A percentile compares a stretch with the other conserved stretches of the same genome.
phyloP scores from a whole-genome alignment of 2,888 invertebrate genomes.

The Andrena dorsata region DNA sequence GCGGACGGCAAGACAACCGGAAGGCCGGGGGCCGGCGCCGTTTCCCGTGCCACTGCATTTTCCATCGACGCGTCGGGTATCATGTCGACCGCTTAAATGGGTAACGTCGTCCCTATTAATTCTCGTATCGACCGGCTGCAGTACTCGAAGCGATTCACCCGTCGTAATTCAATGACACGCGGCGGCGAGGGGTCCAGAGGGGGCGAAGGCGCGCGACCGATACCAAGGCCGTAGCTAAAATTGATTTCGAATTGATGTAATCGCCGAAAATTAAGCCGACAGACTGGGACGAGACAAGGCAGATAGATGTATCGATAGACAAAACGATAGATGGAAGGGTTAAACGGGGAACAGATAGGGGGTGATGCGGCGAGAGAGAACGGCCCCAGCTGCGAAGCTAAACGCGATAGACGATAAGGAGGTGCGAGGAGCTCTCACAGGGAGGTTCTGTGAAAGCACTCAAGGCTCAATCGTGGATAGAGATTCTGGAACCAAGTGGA shows the following conservation, averaged over 20 bases:
- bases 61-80: constrained; percentile 65
- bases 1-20: constrained; percentile 16
- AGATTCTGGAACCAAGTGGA: constrained; percentile 35
- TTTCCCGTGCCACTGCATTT: constrained; percentile 44
- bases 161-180: constrained; percentile 74
- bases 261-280: constrained; percentile 68
- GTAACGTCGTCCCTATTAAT: constrained; percentile 72
- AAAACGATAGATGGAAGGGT: constrained; percentile 6
- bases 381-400: constrained; percentile 20
- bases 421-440: constrained; percentile 40
- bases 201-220: constrained; percentile 33
- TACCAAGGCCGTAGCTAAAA: constrained; percentile 72
- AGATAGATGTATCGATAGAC: constrained; percentile 24
- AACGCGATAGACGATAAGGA: constrained; percentile 44
- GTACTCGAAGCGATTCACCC: constrained; percentile 73
- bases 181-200: constrained; percentile 53
- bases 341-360: constrained; percentile 18
- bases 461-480: constrained; percentile 55
- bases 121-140: constrained; percentile 73
- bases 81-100: constrained; percentile 73
- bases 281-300: constrained; percentile 29
- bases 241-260: constrained; percentile 76
- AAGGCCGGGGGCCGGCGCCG: neutral
- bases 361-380: neutral
- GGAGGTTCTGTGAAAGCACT: constrained; percentile 39